Percentiles rank a stretch among this genome's conserved stretches.
Conservation (phyloP, 2,113 vertebrate species). For the Corythornis madagascariensis region DNA sequence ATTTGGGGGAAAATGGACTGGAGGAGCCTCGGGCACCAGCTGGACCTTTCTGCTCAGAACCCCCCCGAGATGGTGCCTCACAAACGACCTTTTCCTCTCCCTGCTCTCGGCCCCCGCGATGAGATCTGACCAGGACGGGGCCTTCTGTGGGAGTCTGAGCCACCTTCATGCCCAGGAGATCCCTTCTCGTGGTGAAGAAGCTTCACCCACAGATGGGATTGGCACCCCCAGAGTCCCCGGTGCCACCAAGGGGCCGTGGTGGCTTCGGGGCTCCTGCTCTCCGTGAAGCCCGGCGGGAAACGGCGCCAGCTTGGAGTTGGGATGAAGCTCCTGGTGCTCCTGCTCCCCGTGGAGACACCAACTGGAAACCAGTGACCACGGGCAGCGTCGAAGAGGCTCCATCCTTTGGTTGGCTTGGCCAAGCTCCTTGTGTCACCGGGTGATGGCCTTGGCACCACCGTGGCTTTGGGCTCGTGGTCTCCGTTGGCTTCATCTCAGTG, state of each 20-base stretch:
- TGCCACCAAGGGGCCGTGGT: no score
- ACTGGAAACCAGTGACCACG: no score
- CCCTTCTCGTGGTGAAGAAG: not conserved
- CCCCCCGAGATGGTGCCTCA: no score
- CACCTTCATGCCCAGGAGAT: accelerated
- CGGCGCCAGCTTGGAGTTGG: not conserved
- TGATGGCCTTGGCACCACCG: not conserved
- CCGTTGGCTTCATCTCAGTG: not conserved
- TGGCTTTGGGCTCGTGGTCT: not conserved
- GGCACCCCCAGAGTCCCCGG: not conserved
- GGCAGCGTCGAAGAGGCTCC: no score
- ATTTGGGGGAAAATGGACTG: not conserved
- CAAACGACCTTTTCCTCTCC: no score
- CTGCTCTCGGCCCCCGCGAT: no score
- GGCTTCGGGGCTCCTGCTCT: not conserved
- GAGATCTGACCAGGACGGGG: not conserved
- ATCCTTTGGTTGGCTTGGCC: no score
- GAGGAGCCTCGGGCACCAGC: not conserved
- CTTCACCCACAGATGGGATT: not conserved
- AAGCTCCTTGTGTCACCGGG: no score
- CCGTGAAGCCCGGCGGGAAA: not conserved
- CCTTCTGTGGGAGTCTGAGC: not conserved
- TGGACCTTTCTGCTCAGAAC: no score
- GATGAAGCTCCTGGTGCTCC: not conserved
- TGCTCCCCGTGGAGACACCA: not conserved